Evolutionary conservation across 2,113 vertebrate genomes (phyloP).

Genomic region (Apistogramma diplotaenia): DNA sequence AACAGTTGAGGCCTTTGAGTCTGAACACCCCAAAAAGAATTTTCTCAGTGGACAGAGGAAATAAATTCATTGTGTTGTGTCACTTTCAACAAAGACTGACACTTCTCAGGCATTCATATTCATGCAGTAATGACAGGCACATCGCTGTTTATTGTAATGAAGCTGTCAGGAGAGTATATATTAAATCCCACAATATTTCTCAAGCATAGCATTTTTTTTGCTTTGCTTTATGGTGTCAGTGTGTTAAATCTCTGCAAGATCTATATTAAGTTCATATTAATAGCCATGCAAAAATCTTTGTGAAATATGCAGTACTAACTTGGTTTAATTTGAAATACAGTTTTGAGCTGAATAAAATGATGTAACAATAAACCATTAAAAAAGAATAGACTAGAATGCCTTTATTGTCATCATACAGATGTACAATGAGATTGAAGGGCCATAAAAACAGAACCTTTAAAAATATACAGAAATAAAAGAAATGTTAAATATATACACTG

Average conservation of each 20-base stretch:
- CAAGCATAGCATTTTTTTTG: neutral
- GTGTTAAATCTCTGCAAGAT: too few relatives aligned
- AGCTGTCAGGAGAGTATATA: neutral
- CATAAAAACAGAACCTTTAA: too few relatives aligned
- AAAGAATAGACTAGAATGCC: too few relatives aligned
- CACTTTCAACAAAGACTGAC: neutral
- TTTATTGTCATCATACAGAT: too few relatives aligned
- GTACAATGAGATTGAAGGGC: too few relatives aligned
- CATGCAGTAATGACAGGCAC: neutral
- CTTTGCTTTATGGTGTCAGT: too few relatives aligned
- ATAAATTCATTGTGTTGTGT: neutral
- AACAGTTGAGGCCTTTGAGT: too few relatives aligned
- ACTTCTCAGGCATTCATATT: neutral
- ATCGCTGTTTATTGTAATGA: slow-evolving; percentile 5
- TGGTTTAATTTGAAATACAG: too few relatives aligned
- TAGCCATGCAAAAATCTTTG: neutral
- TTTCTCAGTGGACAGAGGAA: neutral
- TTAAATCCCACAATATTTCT: neutral
- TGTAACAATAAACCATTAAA: neutral
- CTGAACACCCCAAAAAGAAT: neutral
- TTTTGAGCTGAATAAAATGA: neutral
- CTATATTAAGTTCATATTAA: neutral
- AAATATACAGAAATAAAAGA: too few relatives aligned
- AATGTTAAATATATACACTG: too few relatives aligned
- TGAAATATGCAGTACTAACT: neutral